Evolutionary conservation across 2,113 vertebrate genomes (phyloP), one percentile per base, ranked within the genome.

Genomic region (Oceanites oceanicus): DNA sequence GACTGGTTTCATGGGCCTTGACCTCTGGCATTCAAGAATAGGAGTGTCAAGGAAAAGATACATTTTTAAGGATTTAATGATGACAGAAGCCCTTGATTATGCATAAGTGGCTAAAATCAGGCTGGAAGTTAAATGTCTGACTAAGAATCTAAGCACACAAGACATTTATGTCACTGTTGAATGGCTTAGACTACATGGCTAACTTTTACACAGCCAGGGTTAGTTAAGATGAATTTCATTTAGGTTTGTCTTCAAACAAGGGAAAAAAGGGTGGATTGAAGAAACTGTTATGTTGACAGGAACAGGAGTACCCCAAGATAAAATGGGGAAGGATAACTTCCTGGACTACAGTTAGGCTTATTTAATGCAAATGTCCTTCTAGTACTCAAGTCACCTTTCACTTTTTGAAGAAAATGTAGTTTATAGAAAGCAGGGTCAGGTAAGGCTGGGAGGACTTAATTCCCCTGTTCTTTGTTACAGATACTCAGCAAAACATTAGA

Each of bases 41-140:
- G 17, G 36, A 86, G 8, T 47, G 44, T 72, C 61, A 84, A 81
- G 36, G 45, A 63, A 95, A 90, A 30, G 21, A 81, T 71, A 77
- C 1, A 52, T 88, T 95, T 93, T 90, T 40, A 90, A 93, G 80
- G 45, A 81, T 82, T 81, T 92, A 89, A 89, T 87, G 86, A 85
- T 84, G 73, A 75, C 19, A 82, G 80, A 82, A 72, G 32, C 10
- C 61, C 49, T 96, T 62, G 76, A 91, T 89, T 92, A 82, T 89
- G 56, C 76, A 62, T 66, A 81, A 81, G 56, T 62, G 16, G 84
- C 88, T 94, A 86, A 94, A 89, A 89, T 83, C 80, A 75, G 49
- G 6, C 36, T 89, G 44, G 25, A 91, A 94, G 47, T 87, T 91
- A 94, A 95, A 91, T 85, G 47, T 91, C 89, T 95, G 52, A 86